Base-by-base conservation (phyloP, 2,888 invertebrate genomes). In the Lissocephala sabroskyi region DNA sequence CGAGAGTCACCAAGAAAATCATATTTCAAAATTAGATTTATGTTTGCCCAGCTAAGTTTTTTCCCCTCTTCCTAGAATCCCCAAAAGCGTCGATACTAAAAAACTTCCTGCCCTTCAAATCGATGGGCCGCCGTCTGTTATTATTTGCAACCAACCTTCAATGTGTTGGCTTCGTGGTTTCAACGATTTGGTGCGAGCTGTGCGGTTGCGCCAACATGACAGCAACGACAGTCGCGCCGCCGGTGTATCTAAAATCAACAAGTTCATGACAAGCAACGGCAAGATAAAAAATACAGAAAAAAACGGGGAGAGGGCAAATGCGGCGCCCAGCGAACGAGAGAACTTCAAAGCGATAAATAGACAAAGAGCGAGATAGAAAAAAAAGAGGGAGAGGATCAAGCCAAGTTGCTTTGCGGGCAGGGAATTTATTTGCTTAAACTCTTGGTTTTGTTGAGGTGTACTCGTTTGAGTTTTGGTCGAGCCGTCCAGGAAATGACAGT, bases 221-320 rank as follows among this genome's bases (percentile, higher is more conserved):
- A 18, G 37, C 55, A 44, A 56, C 43, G 45, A 41, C 56, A 29
- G 48, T 55, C 48, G 37, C 45, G 35, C 16, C 35, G 14, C 4
- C 16, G 56, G 59, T 36, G 56, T 71, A 71, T 71, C 71, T 76
- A 65, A 65, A 73, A 71, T 73, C 71, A 71, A 71, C 71, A 76
- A 71, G 76, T 71, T 71, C 76, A 65, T 57, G 56, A 66, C 56
- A 63, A 45, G 35, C 35, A n/a, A n/a, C n/a, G n/a, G n/a, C 50
- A 41, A 16, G 30, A 52, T 32, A 55, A 44, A 43, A 57, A 35
- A 59, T 52, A 13, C 49, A 76, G 66, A 75, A 65, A 71, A 76
- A 56, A 75, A 40, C 70, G 56, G 63, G 52, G 58, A 52, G 53
- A 52, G 65, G 53, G 65, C 52, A 64, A 40, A 52, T 16, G 13